Conservation (phyloP, 1,140 invertebrate species). For the Hyposmocoma kahamanoa region DNA sequence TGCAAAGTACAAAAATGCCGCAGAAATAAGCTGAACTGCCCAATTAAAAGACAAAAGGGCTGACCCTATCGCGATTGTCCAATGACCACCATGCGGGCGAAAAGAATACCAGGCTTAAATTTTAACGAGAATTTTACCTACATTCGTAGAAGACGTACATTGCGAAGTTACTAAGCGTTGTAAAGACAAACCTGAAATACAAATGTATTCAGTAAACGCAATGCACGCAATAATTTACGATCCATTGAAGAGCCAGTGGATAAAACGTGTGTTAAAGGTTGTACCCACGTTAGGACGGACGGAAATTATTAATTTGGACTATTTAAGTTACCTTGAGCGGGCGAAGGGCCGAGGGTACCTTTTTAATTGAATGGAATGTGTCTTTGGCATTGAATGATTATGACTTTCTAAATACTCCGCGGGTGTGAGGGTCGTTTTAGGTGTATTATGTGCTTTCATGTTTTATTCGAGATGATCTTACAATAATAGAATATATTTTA, state of each 20-base stretch:
- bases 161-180: too few relatives aligned
- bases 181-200: too few relatives aligned
- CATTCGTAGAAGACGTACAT: too few relatives aligned
- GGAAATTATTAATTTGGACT: constrained; percentile 29
- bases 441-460: background rate
- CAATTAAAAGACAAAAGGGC: background rate
- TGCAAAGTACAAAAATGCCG: constrained; percentile 15
- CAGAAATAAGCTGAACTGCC: constrained; percentile 1
- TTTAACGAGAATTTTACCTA: too few relatives aligned
- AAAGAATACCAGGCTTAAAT: too few relatives aligned
- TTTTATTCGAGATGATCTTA: background rate
- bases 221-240: too few relatives aligned
- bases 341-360: background rate
- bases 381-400: background rate
- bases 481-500: background rate
- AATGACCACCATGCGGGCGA: constrained; percentile 15
- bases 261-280: too few relatives aligned
- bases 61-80: background rate
- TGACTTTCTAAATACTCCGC: too few relatives aligned
- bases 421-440: background rate
- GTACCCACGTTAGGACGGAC: background rate
- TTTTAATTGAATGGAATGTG: background rate
- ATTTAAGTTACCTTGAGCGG: constrained; percentile 13
- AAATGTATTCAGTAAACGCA: too few relatives aligned
- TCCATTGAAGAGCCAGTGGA: too few relatives aligned